Conservation (phyloP, 2,888 invertebrate genomes). For the Troides aeacus region DNA sequence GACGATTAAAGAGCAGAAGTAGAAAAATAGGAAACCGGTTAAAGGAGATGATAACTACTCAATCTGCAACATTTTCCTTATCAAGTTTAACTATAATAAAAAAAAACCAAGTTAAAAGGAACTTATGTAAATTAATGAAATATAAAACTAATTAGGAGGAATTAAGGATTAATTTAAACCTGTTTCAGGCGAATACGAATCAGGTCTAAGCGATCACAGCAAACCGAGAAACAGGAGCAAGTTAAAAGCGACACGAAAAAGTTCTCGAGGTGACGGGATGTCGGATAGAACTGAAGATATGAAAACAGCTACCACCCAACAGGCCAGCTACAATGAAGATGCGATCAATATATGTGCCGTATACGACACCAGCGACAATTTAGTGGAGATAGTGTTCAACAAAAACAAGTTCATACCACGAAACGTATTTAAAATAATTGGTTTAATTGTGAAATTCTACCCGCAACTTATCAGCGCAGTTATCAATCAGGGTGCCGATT, state of each 20-base stretch:
- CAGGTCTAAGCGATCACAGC: conserved; percentile 33
- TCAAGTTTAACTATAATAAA: too few species aligned
- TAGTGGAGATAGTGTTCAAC: conserved; percentile 48
- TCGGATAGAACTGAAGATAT: conserved; percentile 33
- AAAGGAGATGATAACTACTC: too few species aligned
- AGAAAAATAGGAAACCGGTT: too few species aligned
- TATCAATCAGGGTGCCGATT: conserved; percentile 46
- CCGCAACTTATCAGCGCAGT: conserved; percentile 39
- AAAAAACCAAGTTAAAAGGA: too few species aligned
- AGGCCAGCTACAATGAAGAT: conserved; percentile 18
- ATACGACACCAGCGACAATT: conserved; percentile 42
- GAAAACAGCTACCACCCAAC: conserved; percentile 5
- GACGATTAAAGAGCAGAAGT: too few species aligned
- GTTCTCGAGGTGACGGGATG: conserved; percentile 32
- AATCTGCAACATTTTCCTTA: too few species aligned
- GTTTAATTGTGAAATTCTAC: conserved; percentile 47
- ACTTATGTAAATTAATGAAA: too few species aligned
- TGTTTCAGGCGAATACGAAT: conserved; percentile 40
- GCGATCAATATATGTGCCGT: conserved; percentile 39
- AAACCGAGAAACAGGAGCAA: conserved; percentile 39
- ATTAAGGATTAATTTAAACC: too few species aligned
- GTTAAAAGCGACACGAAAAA: conserved; percentile 28
- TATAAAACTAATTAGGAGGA: too few species aligned
- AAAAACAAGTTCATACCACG: conserved; percentile 47
- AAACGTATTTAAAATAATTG: conserved; percentile 46